Base-by-base conservation (phyloP, 2,888 invertebrate species). In the Seira musarum region DNA sequence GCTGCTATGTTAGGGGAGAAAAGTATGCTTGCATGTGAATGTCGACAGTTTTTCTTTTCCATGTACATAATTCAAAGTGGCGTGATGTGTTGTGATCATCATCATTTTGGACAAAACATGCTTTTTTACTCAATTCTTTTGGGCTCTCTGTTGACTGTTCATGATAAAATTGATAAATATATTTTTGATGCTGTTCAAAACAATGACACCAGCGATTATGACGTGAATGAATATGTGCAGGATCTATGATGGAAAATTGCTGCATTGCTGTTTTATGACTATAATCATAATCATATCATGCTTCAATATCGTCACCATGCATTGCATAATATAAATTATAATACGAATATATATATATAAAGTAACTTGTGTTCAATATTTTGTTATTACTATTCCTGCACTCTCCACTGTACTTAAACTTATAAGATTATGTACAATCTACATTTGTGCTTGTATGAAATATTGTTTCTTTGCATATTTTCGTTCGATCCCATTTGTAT, bases 201-300 rank as follows among this genome's bases (percentile, higher is more conserved):
- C 53, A 30, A 30, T 30, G 53, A 53, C 53, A 40, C 40, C 40
- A 53, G 13, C 13, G 53, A 53, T 53, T 53, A 53, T 53, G 6
- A 53, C 13, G 53, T 2, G 53, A 30, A 30, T 30, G 8, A 8
- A 30, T 30, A 30, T 30, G 30, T 53, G 6, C 15, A 15, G 2
- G 6, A 53, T 53, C 53, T 30, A 40, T 53, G 53, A 3, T 3
- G 15, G 15, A 53, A 53, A 53, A 65, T 53, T 65, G 25, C 65
- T 73, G 73, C 73, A 73, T 73, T 73, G 73, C 73, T 57, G 73
- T 73, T 71, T 73, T 73, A 73, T 57, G 73, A 73, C n/a, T 35
- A 60, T 15, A 13, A 17, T 46, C 19, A 67, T 46, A 3, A 21
- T 67, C 46, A 24, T 17, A 15, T 67, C 46, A 30, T n/a, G n/a